Percentiles rank a stretch among this genome's conserved stretches.
These are phyloP conservation scores for Drosophila formosana DNA, from an alignment of 2,888 invertebrate genomes.

Conservation along the genomic window DNA sequence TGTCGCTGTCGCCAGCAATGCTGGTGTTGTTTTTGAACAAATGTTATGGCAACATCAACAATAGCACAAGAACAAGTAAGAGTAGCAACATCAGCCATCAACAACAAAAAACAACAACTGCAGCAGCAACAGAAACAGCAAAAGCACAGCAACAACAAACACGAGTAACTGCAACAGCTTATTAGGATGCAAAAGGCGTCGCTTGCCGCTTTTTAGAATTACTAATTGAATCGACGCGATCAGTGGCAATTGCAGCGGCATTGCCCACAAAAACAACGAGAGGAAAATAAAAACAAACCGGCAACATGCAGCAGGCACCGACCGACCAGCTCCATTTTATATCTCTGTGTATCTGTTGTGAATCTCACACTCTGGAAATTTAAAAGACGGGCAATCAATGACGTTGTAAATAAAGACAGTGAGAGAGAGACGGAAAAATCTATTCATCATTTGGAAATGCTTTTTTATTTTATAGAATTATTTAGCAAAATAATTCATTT, in stretches of 20 bases:
- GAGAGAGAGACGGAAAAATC: no score
- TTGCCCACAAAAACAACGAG: conserved; percentile 33
- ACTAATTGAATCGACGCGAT: conserved; percentile 85
- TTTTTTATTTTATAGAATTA: no score
- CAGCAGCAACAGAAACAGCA: not conserved
- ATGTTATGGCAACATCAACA: conserved; percentile 59
- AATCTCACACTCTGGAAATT: conserved; percentile 11
- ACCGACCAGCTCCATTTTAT: conserved; percentile 32
- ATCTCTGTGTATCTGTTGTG: conserved; percentile 25
- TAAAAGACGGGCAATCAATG: not conserved
- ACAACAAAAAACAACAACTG: conserved; percentile 24
- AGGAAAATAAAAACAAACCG: conserved; percentile 30
- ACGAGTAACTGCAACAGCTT: conserved; percentile 48
- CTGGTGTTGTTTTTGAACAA: conserved; percentile 55
- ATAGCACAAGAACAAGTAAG: conserved; percentile 9
- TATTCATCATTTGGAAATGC: no score
- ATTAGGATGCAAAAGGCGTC: conserved; percentile 84
- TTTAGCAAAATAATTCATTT: no score
- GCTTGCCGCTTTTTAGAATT: conserved; percentile 84
- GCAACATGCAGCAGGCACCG: conserved; percentile 3
- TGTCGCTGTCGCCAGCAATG: not conserved
- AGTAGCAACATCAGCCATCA: conserved; percentile 22
- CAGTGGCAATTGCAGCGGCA: conserved; percentile 76
- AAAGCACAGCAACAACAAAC: conserved; percentile 14
- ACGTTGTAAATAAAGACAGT: not conserved